Conservation (phyloP, 2,797 vertebrate species). For the Pampus argenteus region DNA sequence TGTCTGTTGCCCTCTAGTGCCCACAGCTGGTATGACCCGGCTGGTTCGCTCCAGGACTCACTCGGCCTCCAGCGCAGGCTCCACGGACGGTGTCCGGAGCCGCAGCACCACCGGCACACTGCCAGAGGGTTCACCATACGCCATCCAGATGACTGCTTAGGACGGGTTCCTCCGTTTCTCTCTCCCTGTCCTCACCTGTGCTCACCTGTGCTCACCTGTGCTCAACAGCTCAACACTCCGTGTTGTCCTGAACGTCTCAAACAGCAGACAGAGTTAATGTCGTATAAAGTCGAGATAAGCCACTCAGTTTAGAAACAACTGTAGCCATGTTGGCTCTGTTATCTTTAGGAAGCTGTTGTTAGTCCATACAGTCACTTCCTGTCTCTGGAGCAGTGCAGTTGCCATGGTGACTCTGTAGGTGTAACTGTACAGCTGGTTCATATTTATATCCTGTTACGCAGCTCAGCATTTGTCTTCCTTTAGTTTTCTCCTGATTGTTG, state of each 20-base stretch:
- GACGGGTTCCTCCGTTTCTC: neutral
- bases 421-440: conserved; percentile 28
- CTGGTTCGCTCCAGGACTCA: conserved; percentile 92
- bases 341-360: neutral
- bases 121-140: conserved; percentile 86
- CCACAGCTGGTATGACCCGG: conserved; percentile 93
- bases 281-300: neutral
- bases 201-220: neutral
- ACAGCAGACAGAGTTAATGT: neutral
- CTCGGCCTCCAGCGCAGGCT: conserved; percentile 92
- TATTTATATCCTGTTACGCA: conserved; percentile 41
- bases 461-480: neutral
- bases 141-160: conserved; percentile 92
- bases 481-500: conserved; percentile 7
- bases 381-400: conserved; percentile 28
- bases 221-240: too few relatives aligned
- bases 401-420: conserved; percentile 41
- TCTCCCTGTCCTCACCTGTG: neutral
- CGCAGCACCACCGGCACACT: conserved; percentile 84
- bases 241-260: neutral
- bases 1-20: conserved; percentile 90
- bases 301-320: neutral
- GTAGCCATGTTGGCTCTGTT: conserved; percentile 18
- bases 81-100: conserved; percentile 87
- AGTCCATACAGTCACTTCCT: neutral